Evolutionary conservation across 2,797 vertebrate species (phyloP).

Genomic region (Pelodytes ibericus): DNA sequence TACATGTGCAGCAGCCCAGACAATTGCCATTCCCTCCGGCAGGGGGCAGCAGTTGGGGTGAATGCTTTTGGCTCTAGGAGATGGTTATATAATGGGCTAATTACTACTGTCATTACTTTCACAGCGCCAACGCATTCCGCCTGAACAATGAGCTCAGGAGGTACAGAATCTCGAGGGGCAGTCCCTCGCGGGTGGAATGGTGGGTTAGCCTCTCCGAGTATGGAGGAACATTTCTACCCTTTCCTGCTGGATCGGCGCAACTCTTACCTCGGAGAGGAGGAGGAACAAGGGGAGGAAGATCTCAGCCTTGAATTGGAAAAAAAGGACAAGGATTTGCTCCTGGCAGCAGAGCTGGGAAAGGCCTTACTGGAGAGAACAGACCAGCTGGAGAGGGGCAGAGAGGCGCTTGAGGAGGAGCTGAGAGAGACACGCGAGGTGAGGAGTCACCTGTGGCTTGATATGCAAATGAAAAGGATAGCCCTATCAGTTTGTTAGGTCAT

Average conservation of each 20-base stretch:
- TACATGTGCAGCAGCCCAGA: no score
- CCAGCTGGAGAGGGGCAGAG: constrained; percentile 61
- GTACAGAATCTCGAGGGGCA: constrained; percentile 13
- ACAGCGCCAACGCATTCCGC: no score
- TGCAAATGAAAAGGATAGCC: no score
- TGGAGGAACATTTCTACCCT: constrained; percentile 66
- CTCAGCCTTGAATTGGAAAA: constrained; percentile 63
- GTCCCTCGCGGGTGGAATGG: constrained; percentile 31
- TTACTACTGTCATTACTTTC: no score
- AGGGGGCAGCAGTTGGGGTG: no score
- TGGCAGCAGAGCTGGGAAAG: constrained; percentile 69
- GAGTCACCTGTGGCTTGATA: no score
- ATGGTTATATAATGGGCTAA: no score
- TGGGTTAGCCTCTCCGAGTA: constrained; percentile 56
- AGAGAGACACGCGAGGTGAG: constrained; percentile 65
- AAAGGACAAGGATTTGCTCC: constrained; percentile 67
- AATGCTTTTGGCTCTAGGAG: no score
- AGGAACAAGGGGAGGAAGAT: constrained; percentile 47
- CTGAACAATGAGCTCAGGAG: constrained; percentile 43
- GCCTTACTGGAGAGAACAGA: constrained; percentile 69
- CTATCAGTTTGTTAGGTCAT: no score
- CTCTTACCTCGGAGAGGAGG: constrained; percentile 58
- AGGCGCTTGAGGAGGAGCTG: constrained; percentile 60
- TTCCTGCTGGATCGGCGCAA: constrained; percentile 62
- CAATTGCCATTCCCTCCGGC: no score